Evolutionary conservation across 1,140 invertebrate species (phyloP), one percentile per base, ranked within the genome.

Genomic region (Diachasma alloeum): DNA sequence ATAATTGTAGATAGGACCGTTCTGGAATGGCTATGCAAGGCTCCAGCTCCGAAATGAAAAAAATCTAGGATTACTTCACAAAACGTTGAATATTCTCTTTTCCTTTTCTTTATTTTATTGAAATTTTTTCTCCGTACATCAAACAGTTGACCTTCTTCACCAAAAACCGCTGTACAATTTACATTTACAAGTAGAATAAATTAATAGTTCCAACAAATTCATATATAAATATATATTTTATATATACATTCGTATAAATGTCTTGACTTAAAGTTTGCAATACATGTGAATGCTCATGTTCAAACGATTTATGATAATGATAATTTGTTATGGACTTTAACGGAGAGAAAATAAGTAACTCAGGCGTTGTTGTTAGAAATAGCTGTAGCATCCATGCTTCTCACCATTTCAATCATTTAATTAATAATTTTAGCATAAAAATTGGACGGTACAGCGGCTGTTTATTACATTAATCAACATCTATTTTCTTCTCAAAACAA

Each of bases 11-110:
- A 63, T 70, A 74, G 76, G 74, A 73, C 71, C 66, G 82, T 81
- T 84, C 83, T 84, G 83, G 81, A 84, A 84, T 84, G 83, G 83
- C 83, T 81, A 81, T 77, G 77, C 46, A 76, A 53, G 36, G 42
- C 4, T 78, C 66, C 72, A 77, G 59, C 69, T 66, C n/a, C 31
- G 66, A 44, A 72, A 37, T 74, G 53, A 74, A 66, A 72, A n/a
- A n/a, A 19, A 63, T 53, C 4, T 37, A 39, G 17, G 37, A 73
- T 73, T 36, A 56, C 4, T 1, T 46, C 37, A 26, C 17, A 24
- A 8, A 44, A 17, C 59, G 17, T 48, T 63, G n/a, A 37, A 36
- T 70, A n/a, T 72, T 37, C 66, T 66, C 66, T 39, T 76, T 76
- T 79, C 59, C 72, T 78, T 72, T 59, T 72, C 75, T 68, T 56